phyloP scores from a whole-genome alignment of 1,140 invertebrate species.

The Drosophila cardini region DNA sequence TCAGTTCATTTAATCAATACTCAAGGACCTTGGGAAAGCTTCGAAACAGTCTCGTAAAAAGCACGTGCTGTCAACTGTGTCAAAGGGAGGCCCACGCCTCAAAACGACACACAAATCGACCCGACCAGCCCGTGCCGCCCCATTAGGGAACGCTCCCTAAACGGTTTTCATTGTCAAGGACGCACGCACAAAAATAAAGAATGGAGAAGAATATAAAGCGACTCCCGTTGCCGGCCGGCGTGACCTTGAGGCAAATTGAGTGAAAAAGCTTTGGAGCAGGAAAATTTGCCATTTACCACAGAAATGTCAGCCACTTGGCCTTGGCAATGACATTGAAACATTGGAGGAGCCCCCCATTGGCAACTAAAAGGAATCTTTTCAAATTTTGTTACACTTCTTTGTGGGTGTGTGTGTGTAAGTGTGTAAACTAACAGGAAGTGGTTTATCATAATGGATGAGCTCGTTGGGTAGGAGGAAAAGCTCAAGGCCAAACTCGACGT shows the following conservation, averaged over 20 bases:
- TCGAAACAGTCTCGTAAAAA: constrained; percentile 49
- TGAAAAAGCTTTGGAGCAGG: constrained; percentile 61
- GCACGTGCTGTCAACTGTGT: constrained; percentile 80
- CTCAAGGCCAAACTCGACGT: constrained; percentile 57
- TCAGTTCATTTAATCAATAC: constrained; percentile 61
- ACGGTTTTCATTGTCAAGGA: constrained; percentile 69
- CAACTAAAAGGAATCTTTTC: constrained; percentile 27
- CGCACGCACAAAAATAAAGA: constrained; percentile 61
- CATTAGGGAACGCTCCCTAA: constrained; percentile 60
- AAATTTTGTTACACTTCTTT: constrained; percentile 45
- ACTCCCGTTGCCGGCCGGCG: constrained; percentile 65
- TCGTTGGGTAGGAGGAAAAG: constrained; percentile 15
- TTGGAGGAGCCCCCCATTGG: constrained; percentile 39
- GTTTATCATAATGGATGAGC: constrained; percentile 77
- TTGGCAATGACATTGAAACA: constrained; percentile 71
- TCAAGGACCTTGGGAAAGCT: constrained; percentile 63
- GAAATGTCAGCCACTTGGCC: constrained; percentile 60
- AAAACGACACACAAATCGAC: too few species aligned
- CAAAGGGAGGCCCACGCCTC: constrained; percentile 51
- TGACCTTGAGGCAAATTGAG: constrained; percentile 63
- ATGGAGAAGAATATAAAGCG: constrained; percentile 7
- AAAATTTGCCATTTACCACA: constrained; percentile 41
- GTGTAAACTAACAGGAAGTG: constrained; percentile 59
- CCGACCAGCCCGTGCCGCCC: constrained; percentile 3
- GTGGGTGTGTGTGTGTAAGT: neutral